These are phyloP conservation scores for Todus mexicanus DNA, from an alignment of 2,797 vertebrate species.

Conservation along the genomic window DNA sequence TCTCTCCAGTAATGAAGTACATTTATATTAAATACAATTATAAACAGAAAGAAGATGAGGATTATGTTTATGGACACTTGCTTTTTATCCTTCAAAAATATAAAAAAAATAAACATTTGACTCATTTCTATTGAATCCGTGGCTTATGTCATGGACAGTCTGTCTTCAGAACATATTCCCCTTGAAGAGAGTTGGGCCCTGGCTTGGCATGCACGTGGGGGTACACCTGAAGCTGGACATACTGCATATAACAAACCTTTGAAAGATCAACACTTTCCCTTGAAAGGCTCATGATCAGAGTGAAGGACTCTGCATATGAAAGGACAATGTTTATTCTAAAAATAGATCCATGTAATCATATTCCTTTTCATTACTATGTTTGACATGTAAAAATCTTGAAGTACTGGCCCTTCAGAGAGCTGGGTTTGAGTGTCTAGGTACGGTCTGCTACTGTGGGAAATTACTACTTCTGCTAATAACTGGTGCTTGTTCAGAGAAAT, in stretches of 20 bases:
- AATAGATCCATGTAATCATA: background rate
- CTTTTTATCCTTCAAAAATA: conserved; percentile 29
- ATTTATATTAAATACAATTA: conserved; percentile 71
- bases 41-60: conserved; percentile 53
- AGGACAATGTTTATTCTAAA: conserved; percentile 15
- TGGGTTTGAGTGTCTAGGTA: background rate
- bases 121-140: background rate
- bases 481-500: background rate
- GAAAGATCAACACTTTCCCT: conserved; percentile 7
- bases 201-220: background rate
- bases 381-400: background rate
- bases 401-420: background rate
- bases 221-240: background rate
- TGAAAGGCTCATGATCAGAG: conserved; percentile 21
- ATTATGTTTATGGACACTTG: conserved; percentile 58
- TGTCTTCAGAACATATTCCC: background rate
- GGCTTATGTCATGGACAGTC: background rate
- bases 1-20: conserved; percentile 61
- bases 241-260: background rate
- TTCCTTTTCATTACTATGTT: background rate
- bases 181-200: background rate
- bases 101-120: background rate
- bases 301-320: conserved; percentile 15
- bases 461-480: background rate
- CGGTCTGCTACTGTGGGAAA: background rate